Percentiles rank a stretch among this genome's conserved stretches.
These are phyloP conservation scores for Galleria mellonella DNA, from an alignment of 1,140 invertebrate genomes.

Conservation along the genomic window DNA sequence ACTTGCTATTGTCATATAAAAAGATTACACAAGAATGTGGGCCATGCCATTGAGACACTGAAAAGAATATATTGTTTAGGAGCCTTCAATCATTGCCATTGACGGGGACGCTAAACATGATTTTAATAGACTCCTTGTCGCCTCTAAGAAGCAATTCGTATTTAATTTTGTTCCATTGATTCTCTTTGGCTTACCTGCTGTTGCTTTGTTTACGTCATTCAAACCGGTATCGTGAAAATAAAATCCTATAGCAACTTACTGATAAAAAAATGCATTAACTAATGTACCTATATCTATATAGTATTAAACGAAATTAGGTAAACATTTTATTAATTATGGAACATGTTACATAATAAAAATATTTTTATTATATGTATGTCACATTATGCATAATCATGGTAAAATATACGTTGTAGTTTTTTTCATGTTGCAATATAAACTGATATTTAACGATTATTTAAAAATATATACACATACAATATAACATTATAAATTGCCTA, in stretches of 20 bases:
- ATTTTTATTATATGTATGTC: too few relatives aligned
- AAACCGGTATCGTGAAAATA: neutral
- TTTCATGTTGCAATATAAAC: too few relatives aligned
- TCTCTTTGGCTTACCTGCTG: constrained; percentile 42
- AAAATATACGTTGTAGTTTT: too few relatives aligned
- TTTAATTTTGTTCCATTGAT: constrained; percentile 55
- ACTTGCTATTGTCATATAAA: constrained; percentile 51
- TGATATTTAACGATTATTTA: too few relatives aligned
- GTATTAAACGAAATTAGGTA: too few relatives aligned
- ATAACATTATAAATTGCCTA: too few relatives aligned
- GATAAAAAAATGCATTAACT: neutral
- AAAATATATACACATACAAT: too few relatives aligned
- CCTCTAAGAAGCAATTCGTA: constrained; percentile 56
- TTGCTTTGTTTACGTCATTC: constrained; percentile 3
- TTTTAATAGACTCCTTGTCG: constrained; percentile 70
- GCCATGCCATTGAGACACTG: constrained; percentile 55
- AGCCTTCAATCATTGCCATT: constrained; percentile 67
- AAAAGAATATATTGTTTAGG: constrained; percentile 64
- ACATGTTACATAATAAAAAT: too few relatives aligned
- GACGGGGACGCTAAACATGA: constrained; percentile 60
- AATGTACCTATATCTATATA: neutral
- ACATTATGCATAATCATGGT: too few relatives aligned
- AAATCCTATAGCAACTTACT: neutral
- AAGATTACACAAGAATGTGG: constrained; percentile 67
- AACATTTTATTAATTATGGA: too few relatives aligned